Conservation (phyloP, 1,140 invertebrate species). For the Dufourea novaeangliae region DNA sequence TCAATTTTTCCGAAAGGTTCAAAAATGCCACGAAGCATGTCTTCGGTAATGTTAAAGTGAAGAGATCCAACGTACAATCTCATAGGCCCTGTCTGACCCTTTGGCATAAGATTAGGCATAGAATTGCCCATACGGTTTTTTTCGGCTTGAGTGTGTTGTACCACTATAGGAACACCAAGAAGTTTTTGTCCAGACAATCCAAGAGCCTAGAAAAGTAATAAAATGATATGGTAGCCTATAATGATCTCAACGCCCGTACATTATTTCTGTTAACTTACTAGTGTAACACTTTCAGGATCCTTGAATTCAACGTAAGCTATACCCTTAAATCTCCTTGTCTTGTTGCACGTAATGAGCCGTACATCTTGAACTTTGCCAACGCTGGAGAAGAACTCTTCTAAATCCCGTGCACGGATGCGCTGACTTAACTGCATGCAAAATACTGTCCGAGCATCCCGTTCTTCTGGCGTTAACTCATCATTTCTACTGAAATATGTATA, state of each 20-base stretch:
- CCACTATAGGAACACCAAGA: constrained; percentile 98
- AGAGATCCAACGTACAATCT: constrained; percentile 98
- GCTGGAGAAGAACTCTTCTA: constrained; percentile 99
- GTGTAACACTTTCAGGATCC: constrained; percentile 97
- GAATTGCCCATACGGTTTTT: constrained; percentile 97
- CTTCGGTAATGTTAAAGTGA: constrained; percentile 99
- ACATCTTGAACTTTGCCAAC: constrained; percentile 99
- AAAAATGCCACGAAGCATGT: constrained; percentile 99
- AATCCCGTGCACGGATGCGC: constrained; percentile 95
- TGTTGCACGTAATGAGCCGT: constrained; percentile 98
- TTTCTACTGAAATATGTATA: constrained; percentile 67
- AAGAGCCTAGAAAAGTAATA: constrained; percentile 88
- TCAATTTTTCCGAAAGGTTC: constrained; percentile 99
- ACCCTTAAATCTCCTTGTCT: constrained; percentile 98
- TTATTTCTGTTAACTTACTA: constrained; percentile 84
- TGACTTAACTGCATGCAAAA: constrained; percentile 99
- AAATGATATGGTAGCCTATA: constrained; percentile 1
- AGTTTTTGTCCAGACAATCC: constrained; percentile 97
- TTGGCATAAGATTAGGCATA: constrained; percentile 90
- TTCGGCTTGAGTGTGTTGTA: constrained; percentile 99
- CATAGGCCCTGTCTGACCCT: constrained; percentile 94
- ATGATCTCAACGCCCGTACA: not conserved
- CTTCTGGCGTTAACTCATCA: constrained; percentile 96
- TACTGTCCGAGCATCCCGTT: constrained; percentile 98
- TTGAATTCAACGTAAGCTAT: constrained; percentile 99